phyloP scores from a whole-genome alignment of 2,113 vertebrate genomes.

The Piaya cayana region DNA sequence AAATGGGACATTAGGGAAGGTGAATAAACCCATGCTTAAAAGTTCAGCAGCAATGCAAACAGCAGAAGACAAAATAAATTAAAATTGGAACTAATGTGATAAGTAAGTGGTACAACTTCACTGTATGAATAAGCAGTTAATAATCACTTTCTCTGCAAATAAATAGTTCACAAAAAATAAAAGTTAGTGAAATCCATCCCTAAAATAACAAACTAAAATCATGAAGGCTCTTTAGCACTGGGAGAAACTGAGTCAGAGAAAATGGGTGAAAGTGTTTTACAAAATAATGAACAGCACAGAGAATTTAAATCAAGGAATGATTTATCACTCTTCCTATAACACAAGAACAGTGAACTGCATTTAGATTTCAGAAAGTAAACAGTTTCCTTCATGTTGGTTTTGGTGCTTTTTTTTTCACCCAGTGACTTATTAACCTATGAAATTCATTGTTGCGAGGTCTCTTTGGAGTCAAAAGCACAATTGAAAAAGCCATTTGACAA shows the following conservation, averaged over 20 bases:
- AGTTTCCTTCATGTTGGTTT: not conserved
- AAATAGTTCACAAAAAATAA: not conserved
- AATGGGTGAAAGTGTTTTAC: not conserved
- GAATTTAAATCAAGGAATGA: not conserved
- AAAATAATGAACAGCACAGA: not conserved
- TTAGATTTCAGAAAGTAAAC: conserved; percentile 42
- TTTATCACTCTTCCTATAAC: conserved; percentile 4
- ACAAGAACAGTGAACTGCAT: not conserved
- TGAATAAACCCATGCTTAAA: not conserved
- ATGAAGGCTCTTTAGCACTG: not conserved
- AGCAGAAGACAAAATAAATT: not conserved
- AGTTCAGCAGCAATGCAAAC: not conserved
- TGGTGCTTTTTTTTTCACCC: not conserved
- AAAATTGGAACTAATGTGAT: not conserved
- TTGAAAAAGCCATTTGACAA: conserved; percentile 18
- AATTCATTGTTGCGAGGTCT: not conserved
- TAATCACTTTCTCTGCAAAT: not conserved
- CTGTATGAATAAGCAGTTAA: not conserved
- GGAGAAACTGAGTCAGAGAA: not conserved
- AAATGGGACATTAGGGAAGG: not conserved
- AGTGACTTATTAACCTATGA: conserved; percentile 4
- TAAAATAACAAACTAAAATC: not conserved
- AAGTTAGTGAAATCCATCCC: not conserved
- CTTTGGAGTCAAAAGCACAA: conserved; percentile 10
- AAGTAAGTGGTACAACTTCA: not conserved